Conservation (phyloP, 64 coral and sea anemone genomes). For the Montipora efflorescens region DNA sequence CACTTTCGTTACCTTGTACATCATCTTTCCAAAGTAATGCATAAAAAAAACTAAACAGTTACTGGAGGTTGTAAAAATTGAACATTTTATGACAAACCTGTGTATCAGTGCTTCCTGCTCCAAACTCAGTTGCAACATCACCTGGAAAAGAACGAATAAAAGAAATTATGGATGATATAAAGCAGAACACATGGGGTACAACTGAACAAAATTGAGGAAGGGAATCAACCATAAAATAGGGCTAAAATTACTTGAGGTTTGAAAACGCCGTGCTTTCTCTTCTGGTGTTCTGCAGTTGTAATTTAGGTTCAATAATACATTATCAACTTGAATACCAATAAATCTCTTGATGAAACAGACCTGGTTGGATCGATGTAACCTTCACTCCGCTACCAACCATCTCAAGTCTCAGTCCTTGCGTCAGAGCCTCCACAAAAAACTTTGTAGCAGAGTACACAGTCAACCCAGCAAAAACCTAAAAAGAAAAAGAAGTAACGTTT, state of each 20-base stretch:
- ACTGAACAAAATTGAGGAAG: too few species aligned
- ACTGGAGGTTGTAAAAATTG: too few species aligned
- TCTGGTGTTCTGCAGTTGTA: too few species aligned
- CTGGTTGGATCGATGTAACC: conserved; percentile 92
- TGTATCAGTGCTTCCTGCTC: conserved; percentile 4
- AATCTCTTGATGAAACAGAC: conserved; percentile 11
- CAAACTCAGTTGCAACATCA: conserved; percentile 72
- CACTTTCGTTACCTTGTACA: too few species aligned
- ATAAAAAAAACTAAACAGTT: too few species aligned
- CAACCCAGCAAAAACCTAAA: conserved; percentile 81
- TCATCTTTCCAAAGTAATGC: too few species aligned
- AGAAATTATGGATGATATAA: neutral
- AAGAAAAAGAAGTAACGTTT: too few species aligned
- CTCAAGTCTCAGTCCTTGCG: conserved; percentile 84
- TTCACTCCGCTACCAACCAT: conserved; percentile 81
- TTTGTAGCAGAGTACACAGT: conserved; percentile 88
- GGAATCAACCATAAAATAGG: too few species aligned
- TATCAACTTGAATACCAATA: neutral
- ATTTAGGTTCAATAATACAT: too few species aligned
- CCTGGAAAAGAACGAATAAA: conserved; percentile 5
- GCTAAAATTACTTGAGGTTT: too few species aligned
- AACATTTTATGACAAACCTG: conserved; percentile 1
- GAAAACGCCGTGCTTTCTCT: too few species aligned
- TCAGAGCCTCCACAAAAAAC: conserved; percentile 90
- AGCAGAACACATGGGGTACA: too few species aligned